Conservation (phyloP, 2,888 invertebrate species). For the Amphipoea lucens region DNA sequence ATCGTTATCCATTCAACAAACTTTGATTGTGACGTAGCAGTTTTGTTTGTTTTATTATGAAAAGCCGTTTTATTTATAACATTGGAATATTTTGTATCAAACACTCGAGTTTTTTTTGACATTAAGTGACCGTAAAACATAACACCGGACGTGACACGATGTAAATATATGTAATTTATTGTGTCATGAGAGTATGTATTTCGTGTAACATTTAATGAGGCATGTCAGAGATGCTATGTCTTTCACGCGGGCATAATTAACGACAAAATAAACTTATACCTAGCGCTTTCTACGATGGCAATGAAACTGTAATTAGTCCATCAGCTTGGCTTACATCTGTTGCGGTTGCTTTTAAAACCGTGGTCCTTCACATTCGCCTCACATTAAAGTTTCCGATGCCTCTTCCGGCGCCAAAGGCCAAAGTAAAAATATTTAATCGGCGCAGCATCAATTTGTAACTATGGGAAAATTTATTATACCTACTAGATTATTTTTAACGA, state of each 20-base stretch:
- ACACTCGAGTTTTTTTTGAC: constrained; percentile 63
- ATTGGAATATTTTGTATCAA: constrained; percentile 18
- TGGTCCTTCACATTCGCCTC: constrained; percentile 42
- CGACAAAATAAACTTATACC: not conserved
- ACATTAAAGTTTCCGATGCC: constrained; percentile 42
- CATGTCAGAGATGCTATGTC: constrained; percentile 19
- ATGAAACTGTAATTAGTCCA: constrained; percentile 35
- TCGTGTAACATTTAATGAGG: constrained; percentile 57
- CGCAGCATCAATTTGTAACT: constrained; percentile 26
- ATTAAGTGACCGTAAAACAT: constrained; percentile 68
- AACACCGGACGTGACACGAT: constrained; percentile 72
- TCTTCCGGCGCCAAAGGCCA: constrained; percentile 54
- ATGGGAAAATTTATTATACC: constrained; percentile 18
- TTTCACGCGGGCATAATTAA: constrained; percentile 27
- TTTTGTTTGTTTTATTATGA: constrained; percentile 19
- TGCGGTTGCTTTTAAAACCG: constrained; percentile 31
- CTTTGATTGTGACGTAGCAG: constrained; percentile 28
- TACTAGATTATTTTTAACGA: not conserved
- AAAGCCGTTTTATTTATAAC: constrained; percentile 28
- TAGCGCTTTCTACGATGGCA: constrained; percentile 31
- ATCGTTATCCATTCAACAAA: constrained; percentile 47
- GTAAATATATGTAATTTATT: constrained; percentile 72
- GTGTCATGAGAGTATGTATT: constrained; percentile 48
- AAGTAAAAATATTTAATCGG: constrained; percentile 47
- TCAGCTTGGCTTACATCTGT: constrained; percentile 30